These are phyloP conservation scores for Aleiodes testaceus DNA, from an alignment of 2,888 invertebrate species.

Conservation along the genomic window DNA sequence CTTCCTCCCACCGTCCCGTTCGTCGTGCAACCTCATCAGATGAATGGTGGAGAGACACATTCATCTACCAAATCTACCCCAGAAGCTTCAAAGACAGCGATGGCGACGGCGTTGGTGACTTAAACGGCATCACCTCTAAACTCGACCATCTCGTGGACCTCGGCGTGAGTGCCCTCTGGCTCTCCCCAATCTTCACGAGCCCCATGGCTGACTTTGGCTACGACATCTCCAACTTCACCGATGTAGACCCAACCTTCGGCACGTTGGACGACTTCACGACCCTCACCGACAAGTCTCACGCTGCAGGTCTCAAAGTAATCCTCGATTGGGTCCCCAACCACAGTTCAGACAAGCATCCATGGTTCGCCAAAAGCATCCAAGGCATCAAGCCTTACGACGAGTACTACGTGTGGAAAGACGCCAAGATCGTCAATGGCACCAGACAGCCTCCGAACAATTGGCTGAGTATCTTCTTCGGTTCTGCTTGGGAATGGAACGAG, in stretches of 20 bases:
- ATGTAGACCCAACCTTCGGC: constrained; percentile 77
- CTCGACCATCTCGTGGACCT: constrained; percentile 76
- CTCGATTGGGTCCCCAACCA: constrained; percentile 78
- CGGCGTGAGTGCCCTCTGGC: constrained; percentile 79
- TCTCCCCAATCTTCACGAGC: constrained; percentile 82
- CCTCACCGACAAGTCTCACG: constrained; percentile 70
- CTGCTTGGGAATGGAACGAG: constrained; percentile 79
- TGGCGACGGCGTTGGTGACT: constrained; percentile 69
- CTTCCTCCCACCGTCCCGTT: neutral
- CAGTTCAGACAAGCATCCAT: constrained; percentile 84
- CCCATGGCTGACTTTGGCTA: constrained; percentile 81
- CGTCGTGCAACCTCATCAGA: neutral
- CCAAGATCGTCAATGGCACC: constrained; percentile 69
- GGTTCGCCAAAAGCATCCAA: constrained; percentile 84
- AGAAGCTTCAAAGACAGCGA: constrained; percentile 89
- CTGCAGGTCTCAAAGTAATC: constrained; percentile 68
- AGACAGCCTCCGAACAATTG: constrained; percentile 74
- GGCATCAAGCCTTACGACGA: constrained; percentile 79
- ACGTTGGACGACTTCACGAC: constrained; percentile 76
- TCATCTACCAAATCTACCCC: constrained; percentile 91
- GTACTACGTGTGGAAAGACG: constrained; percentile 85
- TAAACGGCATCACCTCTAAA: constrained; percentile 68
- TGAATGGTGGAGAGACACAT: constrained; percentile 89
- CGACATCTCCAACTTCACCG: constrained; percentile 77
- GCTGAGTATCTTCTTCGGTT: constrained; percentile 76